phyloP scores from a whole-genome alignment of 1,140 invertebrate genomes.

The Drosophila repletoides region DNA sequence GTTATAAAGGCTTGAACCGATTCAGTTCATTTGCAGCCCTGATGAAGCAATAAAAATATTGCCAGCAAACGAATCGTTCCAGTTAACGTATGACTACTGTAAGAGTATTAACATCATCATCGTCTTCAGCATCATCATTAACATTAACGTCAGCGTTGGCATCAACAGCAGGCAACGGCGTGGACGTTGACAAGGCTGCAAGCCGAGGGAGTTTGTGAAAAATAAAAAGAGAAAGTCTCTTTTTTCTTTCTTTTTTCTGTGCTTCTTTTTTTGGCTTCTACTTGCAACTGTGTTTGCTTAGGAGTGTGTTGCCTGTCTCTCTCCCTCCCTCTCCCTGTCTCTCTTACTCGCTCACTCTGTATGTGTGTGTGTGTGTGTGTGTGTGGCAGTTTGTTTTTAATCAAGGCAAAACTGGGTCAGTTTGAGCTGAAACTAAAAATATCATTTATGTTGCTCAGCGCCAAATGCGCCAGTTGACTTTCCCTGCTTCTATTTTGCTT shows the following conservation, averaged over 20 bases:
- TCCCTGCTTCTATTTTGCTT: constrained; percentile 39
- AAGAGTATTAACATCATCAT: background rate
- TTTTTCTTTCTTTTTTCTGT: constrained; percentile 21
- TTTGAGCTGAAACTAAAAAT: constrained; percentile 77
- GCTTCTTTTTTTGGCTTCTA: background rate
- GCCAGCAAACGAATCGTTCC: too few species aligned
- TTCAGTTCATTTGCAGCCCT: too few species aligned
- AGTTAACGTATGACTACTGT: too few species aligned
- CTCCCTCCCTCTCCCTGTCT: too few species aligned
- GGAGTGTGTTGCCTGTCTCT: constrained; percentile 32
- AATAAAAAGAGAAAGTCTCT: constrained; percentile 64
- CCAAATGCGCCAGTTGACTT: constrained; percentile 71
- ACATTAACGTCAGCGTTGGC: background rate
- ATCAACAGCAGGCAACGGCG: constrained; percentile 13
- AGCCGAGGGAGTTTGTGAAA: constrained; percentile 46
- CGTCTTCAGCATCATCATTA: background rate
- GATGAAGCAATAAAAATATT: too few species aligned
- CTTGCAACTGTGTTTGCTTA: constrained; percentile 44
- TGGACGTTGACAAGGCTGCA: constrained; percentile 42
- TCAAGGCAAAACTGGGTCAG: constrained; percentile 76
- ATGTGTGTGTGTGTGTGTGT: constrained; percentile 9
- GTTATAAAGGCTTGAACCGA: too few species aligned
- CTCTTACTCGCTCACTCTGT: too few species aligned
- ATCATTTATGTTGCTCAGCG: constrained; percentile 72
- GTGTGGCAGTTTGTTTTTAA: constrained; percentile 76